Conservation (phyloP, 2,888 invertebrate species). For the Aspidiotus destructor region DNA sequence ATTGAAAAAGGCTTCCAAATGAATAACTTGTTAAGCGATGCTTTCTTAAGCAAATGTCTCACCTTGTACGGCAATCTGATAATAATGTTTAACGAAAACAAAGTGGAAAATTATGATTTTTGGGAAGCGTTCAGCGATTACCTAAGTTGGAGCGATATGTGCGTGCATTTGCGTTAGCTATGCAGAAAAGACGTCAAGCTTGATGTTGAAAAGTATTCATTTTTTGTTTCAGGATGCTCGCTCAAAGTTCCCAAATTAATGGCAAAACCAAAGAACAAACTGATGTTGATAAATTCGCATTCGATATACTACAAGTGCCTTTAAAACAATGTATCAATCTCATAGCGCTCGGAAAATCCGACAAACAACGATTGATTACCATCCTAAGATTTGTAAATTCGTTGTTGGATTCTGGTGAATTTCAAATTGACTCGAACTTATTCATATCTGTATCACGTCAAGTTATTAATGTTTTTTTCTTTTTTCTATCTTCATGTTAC, state of each 20-base stretch:
- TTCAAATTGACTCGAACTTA: no score
- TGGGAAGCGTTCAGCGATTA: constrained; percentile 13
- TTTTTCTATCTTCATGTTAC: neutral
- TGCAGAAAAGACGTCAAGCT: neutral
- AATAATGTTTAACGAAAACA: constrained; percentile 17
- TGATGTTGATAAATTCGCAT: neutral
- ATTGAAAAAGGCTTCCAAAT: constrained; percentile 14
- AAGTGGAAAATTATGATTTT: constrained; percentile 20
- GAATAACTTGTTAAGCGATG: constrained; percentile 6
- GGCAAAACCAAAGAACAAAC: neutral
- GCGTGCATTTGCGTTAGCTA: neutral
- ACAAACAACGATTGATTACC: constrained; percentile 13
- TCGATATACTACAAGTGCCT: constrained; percentile 9
- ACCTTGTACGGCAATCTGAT: constrained; percentile 17
- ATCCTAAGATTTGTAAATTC: constrained; percentile 7
- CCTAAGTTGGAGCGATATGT: constrained; percentile 18
- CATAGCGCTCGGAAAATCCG: constrained; percentile 16
- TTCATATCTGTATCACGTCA: no score
- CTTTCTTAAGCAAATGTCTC: constrained; percentile 4
- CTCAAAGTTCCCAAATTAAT: neutral
- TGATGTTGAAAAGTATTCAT: neutral
- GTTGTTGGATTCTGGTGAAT: constrained; percentile 9
- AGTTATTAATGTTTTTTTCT: neutral
- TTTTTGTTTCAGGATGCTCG: neutral
- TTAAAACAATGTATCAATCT: constrained; percentile 14